Base-by-base conservation (phyloP, 1,140 invertebrate species). In the Euschistus heros region DNA sequence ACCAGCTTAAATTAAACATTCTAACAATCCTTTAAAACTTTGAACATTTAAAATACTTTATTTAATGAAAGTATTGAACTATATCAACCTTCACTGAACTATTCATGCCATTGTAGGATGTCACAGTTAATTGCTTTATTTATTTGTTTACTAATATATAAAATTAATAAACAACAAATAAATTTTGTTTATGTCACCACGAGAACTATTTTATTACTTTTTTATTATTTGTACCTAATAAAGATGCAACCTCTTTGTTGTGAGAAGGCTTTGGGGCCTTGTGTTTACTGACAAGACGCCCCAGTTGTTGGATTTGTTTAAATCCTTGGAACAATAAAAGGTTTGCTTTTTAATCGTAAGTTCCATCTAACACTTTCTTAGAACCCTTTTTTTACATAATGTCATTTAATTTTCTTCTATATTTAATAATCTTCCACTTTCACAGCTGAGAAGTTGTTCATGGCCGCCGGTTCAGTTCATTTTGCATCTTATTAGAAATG, bases 401-500 rank as follows among this genome's bases (percentile, higher is more conserved):
- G 5, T 6, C 54, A 10, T 14, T 57, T 6, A 14, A 57, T 4
- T 24, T 10, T 5, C 15, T 8, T 24, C 10, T 57, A 10, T 4
- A 4, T 4, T 57, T 20, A 24, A 26, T 24, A 57, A 15, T 17
- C 24, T 24, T 24, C 20, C 33, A 6, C 27, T 42, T 61, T 61
- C 18, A 30, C 59, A 42, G 37, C 59, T 61, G 59, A 42, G 59
- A 37, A 61, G 13, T 42, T 37, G 22, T 42, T 61, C 59, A 61
- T 61, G 59, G 59, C 59, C 59, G 59, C 59, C 59, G 59, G 59
- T 24, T 44, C 59, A 20, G 26, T 61, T 33, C 22, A 26, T 33
- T 44, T 61, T 61, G 59, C 42, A 18, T 42, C 59, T 42, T 37
- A 37, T 61, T 61, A 44, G 59, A 61, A 61, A 61, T 61, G 59